Evolutionary conservation across 1,140 invertebrate species (phyloP), one percentile per base, ranked within the genome.

Genomic region (Leptinotarsa undecemlineata): DNA sequence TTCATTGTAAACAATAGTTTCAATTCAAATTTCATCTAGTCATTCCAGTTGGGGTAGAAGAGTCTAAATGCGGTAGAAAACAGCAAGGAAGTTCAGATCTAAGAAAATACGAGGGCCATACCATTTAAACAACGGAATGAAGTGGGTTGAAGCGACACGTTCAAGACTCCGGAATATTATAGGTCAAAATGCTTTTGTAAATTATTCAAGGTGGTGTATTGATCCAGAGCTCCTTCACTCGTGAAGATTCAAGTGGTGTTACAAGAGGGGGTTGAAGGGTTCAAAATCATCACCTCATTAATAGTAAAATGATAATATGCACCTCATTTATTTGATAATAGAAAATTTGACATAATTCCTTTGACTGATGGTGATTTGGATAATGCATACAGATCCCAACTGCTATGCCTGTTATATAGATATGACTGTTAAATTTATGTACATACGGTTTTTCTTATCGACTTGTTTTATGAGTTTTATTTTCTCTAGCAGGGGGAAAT

Each of bases 181-280:
- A 76, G 81, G 72, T 79, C 78, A 80, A 77, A 79, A 81, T 77
- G 81, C 77, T 79, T 82, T 80, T 80, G 78, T 81, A 81, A 82
- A 82, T 82, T 82, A 82, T 82, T 82, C 81, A 82, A 81, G 81
- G 80, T 81, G 80, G 77, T 78, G 80, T 82, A 82, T 82, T 81
- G 81, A 82, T 82, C 81, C 81, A 73, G 51, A 74, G 76, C 77
- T 78, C 79, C 79, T 77, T 77, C 78, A 72, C 75, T 75, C 72
- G 77, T 72, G 68, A 68, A 71, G 48, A 73, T 79, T 42, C 14
- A 71, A 76, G 76, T 72, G 72, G 73, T 72, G 77, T 79, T 76
- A 70, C 74, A 21, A 51, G 71, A 20, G 64, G 66, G 66, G 68
- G 68, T 72, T 67, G 57, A 47, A 67, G 64, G 15, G 64, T 26